Percentiles rank a stretch among this genome's conserved stretches.
phyloP scores from a whole-genome alignment of 2,113 vertebrate genomes.

The Blennius ocellaris region DNA sequence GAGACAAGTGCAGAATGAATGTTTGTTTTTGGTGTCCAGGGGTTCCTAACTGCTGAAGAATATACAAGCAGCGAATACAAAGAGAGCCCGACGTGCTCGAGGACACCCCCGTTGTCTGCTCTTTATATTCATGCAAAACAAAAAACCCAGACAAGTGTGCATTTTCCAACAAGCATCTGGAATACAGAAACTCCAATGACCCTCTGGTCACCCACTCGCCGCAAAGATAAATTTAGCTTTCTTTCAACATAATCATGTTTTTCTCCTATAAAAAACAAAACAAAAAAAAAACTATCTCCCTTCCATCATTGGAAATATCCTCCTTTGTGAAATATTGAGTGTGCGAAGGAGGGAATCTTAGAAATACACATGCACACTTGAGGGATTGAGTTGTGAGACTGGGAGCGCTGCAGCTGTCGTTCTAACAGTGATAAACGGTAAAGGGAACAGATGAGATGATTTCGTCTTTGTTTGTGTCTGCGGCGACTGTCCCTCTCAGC shows the following conservation, averaged over 20 bases:
- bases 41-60: conserved; percentile 17
- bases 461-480: conserved; percentile 53
- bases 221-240: conserved; percentile 44
- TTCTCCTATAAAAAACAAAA: too few species aligned
- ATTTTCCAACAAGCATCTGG: conserved; percentile 56
- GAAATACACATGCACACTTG: conserved; percentile 30
- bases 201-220: conserved; percentile 41
- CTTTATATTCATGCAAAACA: conserved; percentile 19
- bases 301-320: conserved; percentile 49
- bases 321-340: conserved; percentile 52
- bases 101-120: conserved; percentile 31
- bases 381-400: conserved; percentile 44
- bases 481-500: conserved; percentile 70
- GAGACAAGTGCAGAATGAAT: conserved; percentile 34
- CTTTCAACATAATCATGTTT: conserved; percentile 29
- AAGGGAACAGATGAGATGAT: conserved; percentile 57
- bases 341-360: conserved; percentile 21
- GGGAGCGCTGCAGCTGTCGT: conserved; percentile 63
- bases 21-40: conserved; percentile 43
- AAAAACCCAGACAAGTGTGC: conserved; percentile 41
- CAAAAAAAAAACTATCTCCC: too few species aligned
- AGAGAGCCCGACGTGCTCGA: conserved; percentile 11
- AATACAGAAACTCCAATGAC: conserved; percentile 53
- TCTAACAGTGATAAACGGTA: conserved; percentile 66
- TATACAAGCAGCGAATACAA: conserved; percentile 16